Evolutionary conservation across 2,888 invertebrate genomes (phyloP).

Genomic region (Cerastoderma edule): DNA sequence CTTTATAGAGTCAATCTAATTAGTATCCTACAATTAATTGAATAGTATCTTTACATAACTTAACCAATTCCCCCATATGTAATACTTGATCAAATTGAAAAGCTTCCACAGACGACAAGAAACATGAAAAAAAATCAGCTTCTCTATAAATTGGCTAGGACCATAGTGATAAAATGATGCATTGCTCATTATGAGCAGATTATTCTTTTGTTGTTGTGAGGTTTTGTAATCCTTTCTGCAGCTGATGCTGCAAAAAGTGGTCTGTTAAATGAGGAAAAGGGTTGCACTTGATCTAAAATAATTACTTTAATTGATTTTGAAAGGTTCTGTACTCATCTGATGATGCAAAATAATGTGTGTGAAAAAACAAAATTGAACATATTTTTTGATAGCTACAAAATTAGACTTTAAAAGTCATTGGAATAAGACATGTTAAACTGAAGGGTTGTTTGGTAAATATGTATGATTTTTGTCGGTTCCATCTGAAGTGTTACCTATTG

Average conservation of each 20-base stretch:
- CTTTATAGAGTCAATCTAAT: neutral
- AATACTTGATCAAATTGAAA: neutral
- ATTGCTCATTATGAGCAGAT: neutral
- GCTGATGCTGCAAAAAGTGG: too few relatives aligned
- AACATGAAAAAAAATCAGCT: neutral
- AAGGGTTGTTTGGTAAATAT: too few relatives aligned
- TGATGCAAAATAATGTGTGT: too few relatives aligned
- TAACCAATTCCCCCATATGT: too few relatives aligned
- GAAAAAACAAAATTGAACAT: too few relatives aligned
- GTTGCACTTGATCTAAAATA: neutral
- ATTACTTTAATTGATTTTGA: too few relatives aligned
- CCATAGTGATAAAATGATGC: neutral
- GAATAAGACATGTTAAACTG: too few relatives aligned
- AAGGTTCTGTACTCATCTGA: too few relatives aligned
- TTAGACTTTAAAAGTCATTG: too few relatives aligned
- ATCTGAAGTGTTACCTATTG: too few relatives aligned
- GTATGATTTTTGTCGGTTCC: too few relatives aligned
- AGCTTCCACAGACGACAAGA: neutral
- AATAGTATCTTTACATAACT: neutral
- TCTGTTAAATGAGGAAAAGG: constrained; percentile 1
- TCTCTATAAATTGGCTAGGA: neutral
- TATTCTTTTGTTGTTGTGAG: neutral
- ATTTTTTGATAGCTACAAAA: too few relatives aligned
- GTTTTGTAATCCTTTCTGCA: constrained; percentile 4
- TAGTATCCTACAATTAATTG: neutral